Evolutionary conservation across 2,113 vertebrate genomes (phyloP), one percentile per base, ranked within the genome.

Genomic region (Blennius ocellaris): DNA sequence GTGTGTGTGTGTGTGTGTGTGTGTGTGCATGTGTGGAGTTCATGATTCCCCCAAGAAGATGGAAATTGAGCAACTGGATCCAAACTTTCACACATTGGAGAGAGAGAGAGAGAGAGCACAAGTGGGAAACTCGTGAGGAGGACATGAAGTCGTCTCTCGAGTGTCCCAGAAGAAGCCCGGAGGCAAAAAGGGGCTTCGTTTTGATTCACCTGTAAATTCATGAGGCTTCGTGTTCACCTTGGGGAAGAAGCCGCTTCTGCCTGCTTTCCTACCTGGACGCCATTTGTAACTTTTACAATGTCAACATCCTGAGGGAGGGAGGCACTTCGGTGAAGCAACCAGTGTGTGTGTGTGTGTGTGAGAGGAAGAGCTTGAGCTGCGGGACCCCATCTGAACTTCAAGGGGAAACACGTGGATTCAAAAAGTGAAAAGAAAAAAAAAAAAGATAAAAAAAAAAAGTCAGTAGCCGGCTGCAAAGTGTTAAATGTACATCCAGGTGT

Each of bases 401-500:
- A 16, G 21, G 14, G 15, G 65, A 17, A 57, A 65, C n/a, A 11
- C 15, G 50, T 62, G 41, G 44, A 61, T 69, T 84, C 72, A 49
- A 72, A 62, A 67, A 30, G 21, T 49, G 62, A 83, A 50, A 14
- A 44, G 5, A 30, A 30, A 67, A n/a, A 45, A 15, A 45, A 47
- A 69, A 16, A 44, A 9, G 6, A 36, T 57, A 60, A 53, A 70
- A 44, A 47, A 12, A 51, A 47, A 62, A 17, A 53, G 58, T 67
- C 51, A 9, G 56, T 72, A 81, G 81, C 62, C 73, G 86, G 73
- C 85, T 78, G 80, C 69, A 73, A 30, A 73, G 74, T 91, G 90
- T 90, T 67, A 51, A 76, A 67, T 91, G 85, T 92, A 90, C 78
- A 92, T 89, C 77, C 53, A 69, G 43, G 66, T 69, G 63, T 69